Evolutionary conservation across 1,140 invertebrate genomes (phyloP), one percentile per base, ranked within the genome.

Genomic region (Panonychus citri): DNA sequence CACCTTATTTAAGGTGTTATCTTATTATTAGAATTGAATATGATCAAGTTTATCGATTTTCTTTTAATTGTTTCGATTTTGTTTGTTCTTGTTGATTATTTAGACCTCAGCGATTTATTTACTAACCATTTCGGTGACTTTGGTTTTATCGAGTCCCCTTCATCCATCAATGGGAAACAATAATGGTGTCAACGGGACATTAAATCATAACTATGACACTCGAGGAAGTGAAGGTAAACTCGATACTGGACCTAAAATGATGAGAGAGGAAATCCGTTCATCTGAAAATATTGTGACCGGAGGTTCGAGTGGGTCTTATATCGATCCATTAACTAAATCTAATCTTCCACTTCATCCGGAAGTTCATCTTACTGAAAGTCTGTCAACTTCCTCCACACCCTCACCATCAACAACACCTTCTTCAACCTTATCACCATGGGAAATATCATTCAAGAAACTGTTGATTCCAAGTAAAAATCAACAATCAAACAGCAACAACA

Each of bases 331-430:
- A 15, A 21, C 26, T 28, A 57, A 57, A 30, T 57, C 54, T 43
- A 57, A 57, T 53, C 56, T 50, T n/a, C 56, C 56, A 24, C 56
- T 57, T 17, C 56, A 57, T 53, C 56, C 56, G 1, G 56, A 57
- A 27, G 56, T 39, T 1, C 56, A 57, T 43, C 25, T 51, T 17
- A n/a, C 49, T 27, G 49, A 51, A 27, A 27, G 12, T 27, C 43
- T n/a, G n/a, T 46, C 43, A 3, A 24, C 17, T 13, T 1, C 43
- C 10, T 7, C 43, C 1, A 2, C 43, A 46, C 21, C 43, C n/a
- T 46, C 43, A 7, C 19, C 39, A 13, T 40, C 39, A n/a, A 40
- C 39, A 40, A 17, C 39, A 17, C 7, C 39, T 17, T 3, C 7
- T 39, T 40, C 39, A 8, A 46, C n/a, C 15, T 19, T 46, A 7